These are phyloP conservation scores for Solea senegalensis DNA, from an alignment of 2,113 vertebrate genomes.

Conservation along the genomic window DNA sequence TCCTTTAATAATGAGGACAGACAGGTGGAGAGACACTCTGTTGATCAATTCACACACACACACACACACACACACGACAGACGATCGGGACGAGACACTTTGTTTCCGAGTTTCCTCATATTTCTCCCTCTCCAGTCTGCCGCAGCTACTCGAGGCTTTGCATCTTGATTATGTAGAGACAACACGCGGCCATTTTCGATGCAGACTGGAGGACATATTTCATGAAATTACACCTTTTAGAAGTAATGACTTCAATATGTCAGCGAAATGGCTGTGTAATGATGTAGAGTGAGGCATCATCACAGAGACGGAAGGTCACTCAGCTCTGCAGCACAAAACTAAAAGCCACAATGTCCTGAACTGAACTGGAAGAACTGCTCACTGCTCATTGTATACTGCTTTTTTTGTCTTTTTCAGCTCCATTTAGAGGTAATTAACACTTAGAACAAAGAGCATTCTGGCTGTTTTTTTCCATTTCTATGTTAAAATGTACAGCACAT, in stretches of 20 bases:
- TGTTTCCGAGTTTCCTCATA: conserved; percentile 30
- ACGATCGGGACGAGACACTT: conserved; percentile 36
- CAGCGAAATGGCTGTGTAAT: conserved; percentile 56
- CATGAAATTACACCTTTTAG: conserved; percentile 49
- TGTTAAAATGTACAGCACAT: no score
- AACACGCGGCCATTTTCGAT: conserved; percentile 50
- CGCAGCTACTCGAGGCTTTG: conserved; percentile 17
- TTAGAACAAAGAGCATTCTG: no score
- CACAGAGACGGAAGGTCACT: conserved; percentile 3
- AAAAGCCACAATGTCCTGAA: conserved; percentile 51
- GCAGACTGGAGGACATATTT: conserved; percentile 39
- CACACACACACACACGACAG: conserved; percentile 5
- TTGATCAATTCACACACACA: conserved; percentile 44
- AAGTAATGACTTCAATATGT: conserved; percentile 62
- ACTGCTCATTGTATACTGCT: no score
- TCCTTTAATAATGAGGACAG: conserved; percentile 60
- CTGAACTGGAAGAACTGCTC: conserved; percentile 23
- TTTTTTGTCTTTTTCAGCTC: no score
- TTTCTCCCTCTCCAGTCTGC: conserved; percentile 29
- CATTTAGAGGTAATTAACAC: no score
- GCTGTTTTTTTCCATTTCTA: no score
- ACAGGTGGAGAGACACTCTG: conserved; percentile 31
- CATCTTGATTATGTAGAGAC: conserved; percentile 31
- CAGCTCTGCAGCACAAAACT: conserved; percentile 30
- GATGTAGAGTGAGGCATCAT: neutral